These are phyloP conservation scores for Spheniscus humboldti DNA, from an alignment of 2,797 vertebrate species.

Conservation along the genomic window DNA sequence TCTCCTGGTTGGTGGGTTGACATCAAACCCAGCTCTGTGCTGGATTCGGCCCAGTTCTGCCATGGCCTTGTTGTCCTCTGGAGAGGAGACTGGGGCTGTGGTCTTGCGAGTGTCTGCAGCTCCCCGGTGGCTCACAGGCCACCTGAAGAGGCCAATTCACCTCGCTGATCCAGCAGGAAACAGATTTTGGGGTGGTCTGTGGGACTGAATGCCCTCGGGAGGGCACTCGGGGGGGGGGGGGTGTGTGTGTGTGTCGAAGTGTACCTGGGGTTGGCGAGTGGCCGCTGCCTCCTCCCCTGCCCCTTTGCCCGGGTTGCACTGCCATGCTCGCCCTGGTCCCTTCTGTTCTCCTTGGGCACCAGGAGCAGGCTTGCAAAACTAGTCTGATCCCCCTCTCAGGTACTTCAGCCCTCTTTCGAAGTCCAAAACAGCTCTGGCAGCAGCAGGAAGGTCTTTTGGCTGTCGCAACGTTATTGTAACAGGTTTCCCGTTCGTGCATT, in stretches of 20 bases:
- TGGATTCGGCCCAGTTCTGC: not conserved
- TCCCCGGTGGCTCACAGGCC: not conserved
- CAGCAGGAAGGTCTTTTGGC: not conserved
- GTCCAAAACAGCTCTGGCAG: not conserved
- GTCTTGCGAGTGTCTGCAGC: not conserved
- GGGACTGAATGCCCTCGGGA: not conserved
- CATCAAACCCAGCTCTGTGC: not conserved
- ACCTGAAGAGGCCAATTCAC: not conserved
- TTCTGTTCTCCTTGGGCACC: not conserved
- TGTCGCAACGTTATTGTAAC: not conserved
- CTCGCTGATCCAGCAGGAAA: not conserved
- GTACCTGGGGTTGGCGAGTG: not conserved
- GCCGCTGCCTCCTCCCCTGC: not conserved
- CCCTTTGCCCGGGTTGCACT: not conserved
- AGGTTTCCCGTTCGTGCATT: not conserved
- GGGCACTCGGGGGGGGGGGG: not conserved
- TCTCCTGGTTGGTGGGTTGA: not conserved
- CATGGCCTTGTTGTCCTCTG: fast-evolving
- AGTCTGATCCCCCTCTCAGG: not conserved
- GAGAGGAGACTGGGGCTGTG: not conserved
- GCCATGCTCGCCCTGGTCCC: not conserved
- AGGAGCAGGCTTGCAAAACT: not conserved
- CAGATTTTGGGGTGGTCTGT: not conserved
- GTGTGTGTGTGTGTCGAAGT: fast-evolving
- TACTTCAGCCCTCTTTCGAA: fast-evolving